Evolutionary conservation across 2,113 vertebrate genomes (phyloP).

Genomic region (Aphelocoma coerulescens): DNA sequence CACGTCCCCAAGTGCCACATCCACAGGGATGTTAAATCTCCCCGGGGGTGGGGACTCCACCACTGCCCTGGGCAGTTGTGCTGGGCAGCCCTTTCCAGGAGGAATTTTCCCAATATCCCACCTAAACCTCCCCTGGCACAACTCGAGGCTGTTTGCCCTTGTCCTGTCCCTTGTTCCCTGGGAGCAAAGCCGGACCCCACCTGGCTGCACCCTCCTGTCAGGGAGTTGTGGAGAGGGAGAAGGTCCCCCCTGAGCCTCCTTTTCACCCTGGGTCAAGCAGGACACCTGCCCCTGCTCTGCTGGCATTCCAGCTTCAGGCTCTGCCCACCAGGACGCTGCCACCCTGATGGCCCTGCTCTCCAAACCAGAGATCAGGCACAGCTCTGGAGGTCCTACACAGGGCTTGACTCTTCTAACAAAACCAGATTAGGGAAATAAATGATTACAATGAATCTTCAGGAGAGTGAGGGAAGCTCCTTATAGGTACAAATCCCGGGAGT

Average conservation of each 20-base stretch:
- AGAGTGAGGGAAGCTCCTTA: neutral
- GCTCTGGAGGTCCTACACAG: neutral
- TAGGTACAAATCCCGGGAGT: neutral
- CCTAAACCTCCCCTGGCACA: neutral
- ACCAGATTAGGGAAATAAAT: neutral
- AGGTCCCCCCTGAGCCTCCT: neutral
- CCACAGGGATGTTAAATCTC: neutral
- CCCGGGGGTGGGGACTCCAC: neutral
- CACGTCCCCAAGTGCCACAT: neutral
- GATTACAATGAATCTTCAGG: neutral
- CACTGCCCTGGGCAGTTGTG: neutral
- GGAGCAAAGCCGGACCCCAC: neutral
- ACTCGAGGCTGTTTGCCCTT: neutral
- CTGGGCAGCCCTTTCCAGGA: neutral
- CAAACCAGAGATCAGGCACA: neutral
- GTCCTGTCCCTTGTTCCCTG: neutral
- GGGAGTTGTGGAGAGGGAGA: neutral
- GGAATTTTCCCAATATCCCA: neutral
- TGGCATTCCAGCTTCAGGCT: neutral
- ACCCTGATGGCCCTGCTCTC: accelerated
- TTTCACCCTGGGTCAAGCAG: neutral
- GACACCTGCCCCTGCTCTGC: neutral
- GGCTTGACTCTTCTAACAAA: accelerated
- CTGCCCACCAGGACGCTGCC: neutral
- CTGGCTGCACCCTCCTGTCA: neutral